Evolutionary conservation across 1,140 invertebrate genomes (phyloP), one percentile per base, ranked within the genome.

Genomic region (Anastatus disparis): DNA sequence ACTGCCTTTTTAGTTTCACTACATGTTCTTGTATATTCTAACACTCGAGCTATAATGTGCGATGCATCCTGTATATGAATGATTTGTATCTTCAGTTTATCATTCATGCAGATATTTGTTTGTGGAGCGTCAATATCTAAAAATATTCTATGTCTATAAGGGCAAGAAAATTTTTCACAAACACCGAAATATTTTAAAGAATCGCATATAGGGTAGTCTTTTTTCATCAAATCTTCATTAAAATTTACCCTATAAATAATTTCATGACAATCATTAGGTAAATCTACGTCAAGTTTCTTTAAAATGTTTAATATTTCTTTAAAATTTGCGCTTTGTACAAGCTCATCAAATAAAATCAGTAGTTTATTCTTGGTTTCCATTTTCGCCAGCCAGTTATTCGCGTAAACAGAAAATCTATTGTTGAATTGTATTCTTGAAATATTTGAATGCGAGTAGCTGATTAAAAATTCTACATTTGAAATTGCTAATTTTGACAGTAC

Each of bases 321-420:
- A 40, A 86, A 76, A 65, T 85, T 83, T 17, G 76, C 29, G 29
- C 80, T 48, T 53, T 61, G 74, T 63, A 79, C 82, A 3, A 63
- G 79, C 64, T 82, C 79, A 56, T 85, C 84, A 15, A 82, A 69
- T 7, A 87, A 58, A 38, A 86, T 78, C 17, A 73, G 78, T 15
- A 85, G 72, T 75, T 76, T 78, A 27, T 75, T 78, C 1, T 75
- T 77, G 22, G 62, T 61, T 0, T 63, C 73, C 46, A 79, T 20
- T 64, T 63, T 69, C 50, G 48, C 64, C 44, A 42, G 67, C 29
- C 80, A 80, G 68, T 84, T 81, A 59, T 83, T 74, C 68, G 84
- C 81, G 3, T 86, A 67, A 17, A 79, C 78, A 9, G 84, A 84
- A 73, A 86, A 86, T 24, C 86, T 73, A 53, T 75, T 81, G 61